Conservation (phyloP, 2,888 invertebrate species). For the Melanophora roralis region DNA sequence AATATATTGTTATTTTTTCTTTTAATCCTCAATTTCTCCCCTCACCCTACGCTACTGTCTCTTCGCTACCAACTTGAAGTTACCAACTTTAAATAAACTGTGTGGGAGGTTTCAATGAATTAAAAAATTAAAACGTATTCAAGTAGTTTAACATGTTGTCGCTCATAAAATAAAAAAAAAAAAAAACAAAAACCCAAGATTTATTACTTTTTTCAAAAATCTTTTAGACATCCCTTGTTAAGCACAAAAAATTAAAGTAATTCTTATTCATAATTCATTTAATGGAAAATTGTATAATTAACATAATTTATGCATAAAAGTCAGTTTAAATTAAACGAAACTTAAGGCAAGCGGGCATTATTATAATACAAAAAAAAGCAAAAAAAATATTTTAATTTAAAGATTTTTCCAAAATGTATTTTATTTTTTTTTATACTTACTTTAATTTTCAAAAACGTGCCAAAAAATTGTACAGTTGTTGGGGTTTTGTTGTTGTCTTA, state of each 20-base stretch:
- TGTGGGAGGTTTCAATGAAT: conserved; percentile 13
- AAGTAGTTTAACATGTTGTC: conserved; percentile 39
- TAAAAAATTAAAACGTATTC: neutral
- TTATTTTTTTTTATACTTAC: conserved; percentile 46
- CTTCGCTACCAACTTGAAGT: too few relatives aligned
- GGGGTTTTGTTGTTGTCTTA: conserved; percentile 27
- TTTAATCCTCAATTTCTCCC: too few relatives aligned
- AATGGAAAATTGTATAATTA: conserved; percentile 74
- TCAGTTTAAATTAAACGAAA: conserved; percentile 70
- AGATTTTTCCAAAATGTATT: neutral
- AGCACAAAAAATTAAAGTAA: conserved; percentile 43
- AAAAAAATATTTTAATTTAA: neutral
- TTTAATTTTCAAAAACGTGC: conserved; percentile 42
- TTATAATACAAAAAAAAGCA: neutral
- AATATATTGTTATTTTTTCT: too few relatives aligned
- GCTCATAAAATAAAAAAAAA: neutral
- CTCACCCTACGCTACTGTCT: too few relatives aligned
- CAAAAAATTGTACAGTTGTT: conserved; percentile 43
- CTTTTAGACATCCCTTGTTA: neutral
- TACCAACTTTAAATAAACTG: conserved; percentile 53
- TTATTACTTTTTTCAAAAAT: conserved; percentile 42
- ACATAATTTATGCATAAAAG: conserved; percentile 77
- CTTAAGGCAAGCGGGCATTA: neutral
- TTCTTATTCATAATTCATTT: conserved; percentile 73
- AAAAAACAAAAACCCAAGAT: conserved; percentile 32